Conservation (phyloP, 2,888 invertebrate genomes). For the Rapana venosa region DNA sequence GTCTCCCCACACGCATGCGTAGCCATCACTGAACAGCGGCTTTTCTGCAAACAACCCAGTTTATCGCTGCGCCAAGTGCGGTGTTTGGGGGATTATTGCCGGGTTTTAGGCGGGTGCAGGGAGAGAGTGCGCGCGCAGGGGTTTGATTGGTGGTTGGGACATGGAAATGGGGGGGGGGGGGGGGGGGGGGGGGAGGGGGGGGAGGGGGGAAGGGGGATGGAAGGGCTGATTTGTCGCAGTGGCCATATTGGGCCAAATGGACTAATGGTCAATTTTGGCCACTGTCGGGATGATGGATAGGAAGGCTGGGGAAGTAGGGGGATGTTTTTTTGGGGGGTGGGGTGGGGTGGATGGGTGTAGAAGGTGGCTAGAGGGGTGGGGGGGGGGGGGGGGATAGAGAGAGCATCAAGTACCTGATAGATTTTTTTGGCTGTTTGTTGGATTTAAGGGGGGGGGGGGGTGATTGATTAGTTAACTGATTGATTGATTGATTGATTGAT, state of each 20-base stretch:
- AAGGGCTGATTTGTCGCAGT: slow-evolving; percentile 20
- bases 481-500: background rate
- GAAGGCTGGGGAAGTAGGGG: background rate
- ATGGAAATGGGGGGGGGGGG: background rate
- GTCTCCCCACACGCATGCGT: slow-evolving; percentile 17
- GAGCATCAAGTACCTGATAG: background rate
- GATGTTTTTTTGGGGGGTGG: background rate
- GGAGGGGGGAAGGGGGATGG: background rate
- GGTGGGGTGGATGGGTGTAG: background rate
- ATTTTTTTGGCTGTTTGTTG: background rate
- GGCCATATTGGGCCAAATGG: slow-evolving; percentile 28
- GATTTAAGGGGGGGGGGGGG: background rate
- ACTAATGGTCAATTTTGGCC: slow-evolving; percentile 26
- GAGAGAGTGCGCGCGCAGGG: background rate
- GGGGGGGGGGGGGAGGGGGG: background rate
- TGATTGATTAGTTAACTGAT: background rate
- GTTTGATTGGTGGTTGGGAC: background rate
- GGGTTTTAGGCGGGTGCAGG: slow-evolving; percentile 7
- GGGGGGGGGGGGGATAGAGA: background rate
- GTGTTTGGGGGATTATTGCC: slow-evolving; percentile 31
- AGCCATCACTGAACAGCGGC: background rate
- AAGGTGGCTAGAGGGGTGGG: background rate
- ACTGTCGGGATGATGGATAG: slow-evolving; percentile 13
- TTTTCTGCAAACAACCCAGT: slow-evolving; percentile 11
- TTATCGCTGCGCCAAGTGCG: slow-evolving; percentile 11